These are phyloP conservation scores for Eudemis profundana DNA, from an alignment of 2,888 invertebrate genomes.

Conservation along the genomic window DNA sequence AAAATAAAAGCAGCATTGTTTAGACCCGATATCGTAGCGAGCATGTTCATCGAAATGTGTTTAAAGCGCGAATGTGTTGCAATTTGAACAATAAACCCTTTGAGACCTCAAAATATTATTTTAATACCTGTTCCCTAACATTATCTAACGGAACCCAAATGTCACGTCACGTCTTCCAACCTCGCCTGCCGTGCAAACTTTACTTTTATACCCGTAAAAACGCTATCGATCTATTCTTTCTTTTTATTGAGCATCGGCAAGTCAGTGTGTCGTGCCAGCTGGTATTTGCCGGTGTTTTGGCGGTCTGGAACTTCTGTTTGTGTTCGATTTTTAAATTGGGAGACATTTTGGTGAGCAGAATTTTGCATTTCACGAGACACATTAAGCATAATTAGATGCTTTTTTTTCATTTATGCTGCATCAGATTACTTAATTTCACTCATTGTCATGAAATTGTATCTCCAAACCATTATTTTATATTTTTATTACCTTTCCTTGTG, in stretches of 20 bases:
- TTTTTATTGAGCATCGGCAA: conserved; percentile 55
- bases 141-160: conserved; percentile 55
- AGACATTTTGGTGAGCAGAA: background rate
- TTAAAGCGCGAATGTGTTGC: too few species aligned
- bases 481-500: too few species aligned
- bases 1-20: too few species aligned
- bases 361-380: background rate
- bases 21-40: too few species aligned
- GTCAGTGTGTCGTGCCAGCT: conserved; percentile 61
- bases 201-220: conserved; percentile 62
- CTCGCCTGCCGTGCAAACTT: conserved; percentile 65
- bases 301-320: conserved; percentile 8
- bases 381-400: too few species aligned
- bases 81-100: too few species aligned
- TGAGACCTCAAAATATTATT: too few species aligned
- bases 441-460: too few species aligned
- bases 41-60: too few species aligned
- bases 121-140: background rate
- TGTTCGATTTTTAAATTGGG: conserved; percentile 17
- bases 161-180: conserved; percentile 52
- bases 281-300: conserved; percentile 56
- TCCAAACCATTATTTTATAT: too few species aligned
- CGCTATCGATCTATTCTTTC: conserved; percentile 56
- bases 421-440: too few species aligned
- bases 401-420: background rate